Base-by-base conservation (phyloP, 2,888 invertebrate genomes). In the Pheosia gnoma region DNA sequence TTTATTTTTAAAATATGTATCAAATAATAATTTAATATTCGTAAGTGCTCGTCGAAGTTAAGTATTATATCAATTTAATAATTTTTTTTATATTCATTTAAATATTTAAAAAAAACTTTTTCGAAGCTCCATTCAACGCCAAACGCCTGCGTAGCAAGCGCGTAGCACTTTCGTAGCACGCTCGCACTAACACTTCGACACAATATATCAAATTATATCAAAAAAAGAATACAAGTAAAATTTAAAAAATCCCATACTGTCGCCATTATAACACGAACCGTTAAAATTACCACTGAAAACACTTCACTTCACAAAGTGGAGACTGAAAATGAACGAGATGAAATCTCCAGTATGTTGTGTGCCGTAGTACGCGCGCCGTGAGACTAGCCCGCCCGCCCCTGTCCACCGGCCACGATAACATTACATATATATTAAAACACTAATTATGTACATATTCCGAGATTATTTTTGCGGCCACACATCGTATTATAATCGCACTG, bases 231-330 rank as follows among this genome's bases (percentile, higher is more conserved):
- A 9, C 11, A 54, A 57, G 11, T 45, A 84, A 81, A 84, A 79
- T 75, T 77, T 68, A 57, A 59, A 69, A 65, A 61, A 57, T 60
- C 82, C 25, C 89, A 83, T 90, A 91, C 91, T 86, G 86, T 79
- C 82, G 85, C 85, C 88, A 90, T 90, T 79, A 82, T 78, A 85
- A 82, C 90, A 90, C 90, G 83, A 86, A 91, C 90, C 89, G 89
- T 89, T 76, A 75, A 79, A 79, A 82, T 81, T 84, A 79, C 82
- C 85, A 81, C 80, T 71, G 59, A 61, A 62, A 62, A 72, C 91
- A 91, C 90, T 90, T 86, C 84, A 89, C 86, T 88, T 80, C 75
- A 74, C 86, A 87, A 86, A 78, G 73, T 76, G 67, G 78, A 72
- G 71, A 76, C 79, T 73, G 71, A 77, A 77, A 78, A 76, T 47